phyloP scores from a whole-genome alignment of 2,888 invertebrate species.

The Blera fallax region DNA sequence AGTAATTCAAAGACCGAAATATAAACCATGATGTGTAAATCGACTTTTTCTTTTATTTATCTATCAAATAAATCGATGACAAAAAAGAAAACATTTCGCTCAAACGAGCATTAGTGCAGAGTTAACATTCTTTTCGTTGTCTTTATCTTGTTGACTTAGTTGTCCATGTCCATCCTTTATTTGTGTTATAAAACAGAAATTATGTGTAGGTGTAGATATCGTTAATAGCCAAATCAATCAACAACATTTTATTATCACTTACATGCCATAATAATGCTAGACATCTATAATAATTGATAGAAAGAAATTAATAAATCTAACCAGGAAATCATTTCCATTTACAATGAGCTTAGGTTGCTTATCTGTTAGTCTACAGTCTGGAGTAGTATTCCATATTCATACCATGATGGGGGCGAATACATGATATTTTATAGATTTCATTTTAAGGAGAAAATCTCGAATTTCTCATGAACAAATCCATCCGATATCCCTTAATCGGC shows the following conservation, averaged over 20 bases:
- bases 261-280: neutral
- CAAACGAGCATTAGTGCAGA: neutral
- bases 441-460: conserved; percentile 6
- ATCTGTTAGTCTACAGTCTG: too few relatives aligned
- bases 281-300: neutral
- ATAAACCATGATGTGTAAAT: neutral
- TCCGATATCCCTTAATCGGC: neutral
- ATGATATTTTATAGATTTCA: conserved; percentile 2
- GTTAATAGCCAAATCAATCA: neutral
- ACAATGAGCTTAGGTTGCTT: too few relatives aligned
- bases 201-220: neutral
- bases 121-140: neutral
- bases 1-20: neutral
- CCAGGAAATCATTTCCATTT: neutral
- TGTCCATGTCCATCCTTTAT: neutral
- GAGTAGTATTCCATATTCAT: neutral
- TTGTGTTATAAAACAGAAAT: neutral
- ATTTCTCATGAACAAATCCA: neutral
- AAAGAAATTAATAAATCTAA: neutral
- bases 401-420: conserved; percentile 8
- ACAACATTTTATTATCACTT: neutral
- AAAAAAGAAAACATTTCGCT: neutral
- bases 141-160: neutral
- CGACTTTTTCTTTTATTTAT: neutral
- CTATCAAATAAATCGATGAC: neutral